These are phyloP conservation scores for Mungos mungo DNA, from an alignment of 2,113 vertebrate species.

Conservation along the genomic window DNA sequence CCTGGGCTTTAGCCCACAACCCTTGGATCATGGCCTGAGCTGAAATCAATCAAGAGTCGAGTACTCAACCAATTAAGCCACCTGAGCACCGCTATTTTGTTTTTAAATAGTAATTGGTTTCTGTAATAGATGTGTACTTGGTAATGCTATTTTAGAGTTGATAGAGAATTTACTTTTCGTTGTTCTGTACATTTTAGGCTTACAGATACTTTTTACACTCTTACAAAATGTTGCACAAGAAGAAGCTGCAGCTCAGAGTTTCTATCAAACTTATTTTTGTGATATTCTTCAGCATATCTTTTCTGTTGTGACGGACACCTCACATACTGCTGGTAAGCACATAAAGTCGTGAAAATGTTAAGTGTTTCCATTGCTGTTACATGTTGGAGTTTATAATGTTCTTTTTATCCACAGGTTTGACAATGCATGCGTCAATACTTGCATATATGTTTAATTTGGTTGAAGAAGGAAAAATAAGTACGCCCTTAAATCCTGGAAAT, in stretches of 20 bases:
- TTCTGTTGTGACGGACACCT: slow-evolving; percentile 98
- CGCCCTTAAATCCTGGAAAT: slow-evolving; percentile 90
- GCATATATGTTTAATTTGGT: slow-evolving; percentile 99
- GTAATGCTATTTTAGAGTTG: neutral
- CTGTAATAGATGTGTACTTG: neutral
- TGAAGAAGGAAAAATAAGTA: slow-evolving; percentile 98
- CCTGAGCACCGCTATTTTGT: neutral
- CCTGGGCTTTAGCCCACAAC: too few species aligned
- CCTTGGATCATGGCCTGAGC: too few species aligned
- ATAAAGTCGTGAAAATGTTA: neutral
- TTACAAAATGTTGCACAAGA: slow-evolving; percentile 99
- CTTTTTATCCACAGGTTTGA: slow-evolving; percentile 89
- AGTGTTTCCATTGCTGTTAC: neutral
- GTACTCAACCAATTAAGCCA: too few species aligned
- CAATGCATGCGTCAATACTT: slow-evolving; percentile 99
- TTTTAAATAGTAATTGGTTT: neutral
- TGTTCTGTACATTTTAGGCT: slow-evolving; percentile 84
- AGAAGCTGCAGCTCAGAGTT: slow-evolving; percentile 97
- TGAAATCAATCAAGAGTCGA: too few species aligned
- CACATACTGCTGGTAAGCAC: slow-evolving; percentile 95
- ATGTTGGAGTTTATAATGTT: slow-evolving; percentile 39
- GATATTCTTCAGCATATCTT: slow-evolving; percentile 99
- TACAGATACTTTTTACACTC: slow-evolving; percentile 97
- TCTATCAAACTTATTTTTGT: slow-evolving; percentile 99
- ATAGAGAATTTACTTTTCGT: neutral